Evolutionary conservation across 2,113 vertebrate genomes (phyloP).

Genomic region (Cacatua alba): DNA sequence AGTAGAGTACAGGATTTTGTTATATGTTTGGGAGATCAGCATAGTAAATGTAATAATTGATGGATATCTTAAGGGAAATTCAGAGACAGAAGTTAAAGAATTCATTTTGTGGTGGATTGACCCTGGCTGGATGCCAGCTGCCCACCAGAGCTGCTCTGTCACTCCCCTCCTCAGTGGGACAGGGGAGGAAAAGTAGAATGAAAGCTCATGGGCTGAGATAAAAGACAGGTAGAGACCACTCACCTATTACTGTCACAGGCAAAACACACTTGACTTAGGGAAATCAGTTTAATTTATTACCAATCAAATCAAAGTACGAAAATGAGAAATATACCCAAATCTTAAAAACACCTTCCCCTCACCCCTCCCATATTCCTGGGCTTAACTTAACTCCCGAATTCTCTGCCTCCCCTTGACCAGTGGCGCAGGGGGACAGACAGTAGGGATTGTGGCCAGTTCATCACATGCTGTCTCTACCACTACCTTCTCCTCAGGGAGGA

Average conservation of each 20-base stretch:
- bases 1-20: background rate
- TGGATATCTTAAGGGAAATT: background rate
- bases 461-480: background rate
- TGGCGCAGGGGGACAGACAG: background rate
- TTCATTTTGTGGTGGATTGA: background rate
- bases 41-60: background rate
- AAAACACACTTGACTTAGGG: background rate
- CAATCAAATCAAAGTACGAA: background rate
- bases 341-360: background rate
- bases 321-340: background rate
- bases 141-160: background rate
- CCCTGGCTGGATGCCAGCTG: background rate
- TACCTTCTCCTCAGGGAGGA: background rate
- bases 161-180: background rate
- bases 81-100: background rate
- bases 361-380: rapidly evolving
- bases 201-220: background rate
- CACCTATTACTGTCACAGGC: background rate
- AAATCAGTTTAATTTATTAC: background rate
- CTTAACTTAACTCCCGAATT: background rate
- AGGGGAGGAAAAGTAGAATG: background rate
- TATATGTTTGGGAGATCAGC: background rate
- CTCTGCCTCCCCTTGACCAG: background rate
- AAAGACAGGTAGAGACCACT: background rate
- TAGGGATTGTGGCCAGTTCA: too few relatives aligned